Conservation (phyloP, 2,888 invertebrate species). For the Platycheirus albimanus region DNA sequence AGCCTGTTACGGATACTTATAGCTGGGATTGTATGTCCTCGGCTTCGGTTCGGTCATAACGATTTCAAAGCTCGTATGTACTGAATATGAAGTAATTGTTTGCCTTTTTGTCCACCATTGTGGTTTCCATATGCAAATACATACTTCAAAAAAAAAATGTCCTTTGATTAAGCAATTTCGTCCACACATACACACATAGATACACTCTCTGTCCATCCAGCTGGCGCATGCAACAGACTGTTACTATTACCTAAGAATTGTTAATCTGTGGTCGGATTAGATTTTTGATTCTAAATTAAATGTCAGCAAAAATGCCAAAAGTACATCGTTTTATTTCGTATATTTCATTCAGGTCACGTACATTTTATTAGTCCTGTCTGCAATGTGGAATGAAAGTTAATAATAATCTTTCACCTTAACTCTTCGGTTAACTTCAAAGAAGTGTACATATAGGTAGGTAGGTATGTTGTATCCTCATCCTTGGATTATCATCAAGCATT, state of each 20-base stretch:
- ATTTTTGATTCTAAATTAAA: constrained; percentile 72
- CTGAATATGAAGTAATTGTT: constrained; percentile 73
- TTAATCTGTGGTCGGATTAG: constrained; percentile 69
- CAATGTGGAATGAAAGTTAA: background rate
- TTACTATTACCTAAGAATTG: constrained; percentile 65
- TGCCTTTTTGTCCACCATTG: constrained; percentile 51
- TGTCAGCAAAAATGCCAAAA: constrained; percentile 44
- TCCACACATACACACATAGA: background rate
- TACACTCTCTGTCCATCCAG: too few species aligned
- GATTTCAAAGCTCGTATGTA: too few species aligned
- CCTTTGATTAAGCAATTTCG: constrained; percentile 69
- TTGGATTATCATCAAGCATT: constrained; percentile 35
- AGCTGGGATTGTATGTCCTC: constrained; percentile 59
- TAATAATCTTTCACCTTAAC: constrained; percentile 39
- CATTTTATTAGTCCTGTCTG: constrained; percentile 40
- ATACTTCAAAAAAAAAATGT: constrained; percentile 7
- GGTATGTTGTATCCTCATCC: constrained; percentile 23
- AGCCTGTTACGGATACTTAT: constrained; percentile 72
- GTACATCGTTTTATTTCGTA: constrained; percentile 18
- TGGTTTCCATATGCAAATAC: constrained; percentile 56
- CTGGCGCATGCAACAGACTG: constrained; percentile 51
- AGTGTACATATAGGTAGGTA: too few species aligned
- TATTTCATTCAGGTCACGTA: constrained; percentile 56
- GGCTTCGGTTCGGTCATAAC: constrained; percentile 5
- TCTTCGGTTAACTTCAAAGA: constrained; percentile 29